Conservation (phyloP, 2,113 vertebrate genomes). For the Equus quagga region DNA sequence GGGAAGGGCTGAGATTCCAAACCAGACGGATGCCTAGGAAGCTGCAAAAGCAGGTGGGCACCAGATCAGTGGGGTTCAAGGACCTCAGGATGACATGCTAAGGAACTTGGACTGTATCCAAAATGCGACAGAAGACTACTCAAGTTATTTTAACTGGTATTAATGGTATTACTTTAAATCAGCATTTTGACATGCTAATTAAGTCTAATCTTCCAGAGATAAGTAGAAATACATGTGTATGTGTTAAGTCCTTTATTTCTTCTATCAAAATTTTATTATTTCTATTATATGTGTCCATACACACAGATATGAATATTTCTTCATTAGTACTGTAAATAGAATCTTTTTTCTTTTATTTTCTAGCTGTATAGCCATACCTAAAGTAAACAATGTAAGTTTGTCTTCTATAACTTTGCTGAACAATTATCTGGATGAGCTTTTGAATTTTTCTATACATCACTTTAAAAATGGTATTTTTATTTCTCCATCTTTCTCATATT, state of each 20-base stretch:
- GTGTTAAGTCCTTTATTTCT: constrained; percentile 21
- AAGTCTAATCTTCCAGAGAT: not conserved
- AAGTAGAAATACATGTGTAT: not conserved
- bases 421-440: not conserved
- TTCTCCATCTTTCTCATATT: not conserved
- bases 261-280: constrained; percentile 14
- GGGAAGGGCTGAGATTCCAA: not conserved
- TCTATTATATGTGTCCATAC: not conserved
- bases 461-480: constrained; percentile 24
- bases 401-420: not conserved
- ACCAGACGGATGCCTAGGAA: not conserved
- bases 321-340: not conserved
- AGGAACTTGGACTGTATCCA: not conserved
- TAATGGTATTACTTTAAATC: not conserved
- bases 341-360: not conserved
- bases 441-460: not conserved
- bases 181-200: not conserved
- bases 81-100: not conserved
- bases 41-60: not conserved
- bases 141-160: not conserved
- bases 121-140: not conserved
- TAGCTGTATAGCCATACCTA: not conserved
- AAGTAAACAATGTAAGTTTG: constrained; percentile 3
- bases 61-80: not conserved
- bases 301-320: not conserved